phyloP scores from a whole-genome alignment of 35 echinoderm and acorn worm genomes.

The Eucidaris tribuloides region DNA sequence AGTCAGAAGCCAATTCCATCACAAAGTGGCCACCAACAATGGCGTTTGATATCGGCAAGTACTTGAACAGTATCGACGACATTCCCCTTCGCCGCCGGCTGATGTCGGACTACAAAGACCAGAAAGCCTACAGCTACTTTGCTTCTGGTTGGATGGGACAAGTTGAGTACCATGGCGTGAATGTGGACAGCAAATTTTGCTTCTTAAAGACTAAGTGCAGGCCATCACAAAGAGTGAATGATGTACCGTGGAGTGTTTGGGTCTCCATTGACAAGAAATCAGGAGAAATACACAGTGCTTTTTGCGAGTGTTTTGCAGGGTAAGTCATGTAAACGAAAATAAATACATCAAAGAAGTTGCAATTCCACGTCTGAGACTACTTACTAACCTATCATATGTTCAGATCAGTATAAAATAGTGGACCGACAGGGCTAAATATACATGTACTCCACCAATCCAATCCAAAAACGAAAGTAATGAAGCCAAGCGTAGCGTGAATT shows the following conservation, averaged over 20 bases:
- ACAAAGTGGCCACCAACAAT: conserved; percentile 42
- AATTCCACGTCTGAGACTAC: no score
- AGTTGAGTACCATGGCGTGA: conserved; percentile 25
- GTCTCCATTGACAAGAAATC: conserved; percentile 30
- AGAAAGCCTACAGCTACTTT: conserved; percentile 50
- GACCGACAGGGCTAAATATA: no score
- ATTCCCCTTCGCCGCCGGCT: conserved; percentile 2
- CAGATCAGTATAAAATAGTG: no score
- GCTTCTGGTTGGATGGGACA: conserved; percentile 26
- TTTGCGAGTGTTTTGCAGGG: conserved; percentile 47
- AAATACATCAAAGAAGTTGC: no score
- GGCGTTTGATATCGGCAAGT: conserved; percentile 26
- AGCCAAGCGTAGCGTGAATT: no score
- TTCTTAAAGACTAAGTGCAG: conserved; percentile 38
- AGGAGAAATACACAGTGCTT: conserved; percentile 12
- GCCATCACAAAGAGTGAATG: conserved; percentile 24
- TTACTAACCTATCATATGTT: no score
- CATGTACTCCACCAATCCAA: no score
- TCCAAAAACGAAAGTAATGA: no score
- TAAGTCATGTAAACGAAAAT: neutral
- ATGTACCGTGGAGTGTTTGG: conserved; percentile 31
- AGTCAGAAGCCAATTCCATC: neutral
- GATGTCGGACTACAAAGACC: conserved; percentile 41
- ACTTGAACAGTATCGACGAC: neutral
- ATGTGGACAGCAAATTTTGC: conserved; percentile 5